Conservation (phyloP, 2,888 invertebrate genomes). For the Calliphora vomitoria region DNA sequence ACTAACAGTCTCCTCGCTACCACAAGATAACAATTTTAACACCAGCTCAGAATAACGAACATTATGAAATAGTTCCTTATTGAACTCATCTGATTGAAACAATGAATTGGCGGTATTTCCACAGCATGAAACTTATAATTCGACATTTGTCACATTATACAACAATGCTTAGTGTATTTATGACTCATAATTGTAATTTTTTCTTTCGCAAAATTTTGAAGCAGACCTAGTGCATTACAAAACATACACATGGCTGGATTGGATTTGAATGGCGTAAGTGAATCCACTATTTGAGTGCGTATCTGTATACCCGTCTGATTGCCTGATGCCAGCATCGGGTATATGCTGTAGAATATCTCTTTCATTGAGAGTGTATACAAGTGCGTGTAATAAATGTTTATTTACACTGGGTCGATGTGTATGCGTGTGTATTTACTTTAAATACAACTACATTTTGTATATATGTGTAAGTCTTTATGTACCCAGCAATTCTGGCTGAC, state of each 20-base stretch:
- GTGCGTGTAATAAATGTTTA: not conserved
- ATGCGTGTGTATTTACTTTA: not conserved
- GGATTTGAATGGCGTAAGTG: not conserved
- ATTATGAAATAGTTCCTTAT: no score
- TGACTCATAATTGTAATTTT: no score
- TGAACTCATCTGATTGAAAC: no score
- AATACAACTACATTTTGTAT: not conserved
- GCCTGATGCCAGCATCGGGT: not conserved
- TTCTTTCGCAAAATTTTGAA: no score
- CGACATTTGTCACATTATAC: no score
- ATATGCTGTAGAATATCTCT: not conserved
- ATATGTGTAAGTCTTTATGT: not conserved
- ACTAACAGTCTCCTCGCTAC: no score
- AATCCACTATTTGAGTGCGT: constrained; percentile 4
- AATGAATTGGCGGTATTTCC: no score
- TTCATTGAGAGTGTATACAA: not conserved
- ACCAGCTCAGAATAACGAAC: no score
- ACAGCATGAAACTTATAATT: no score
- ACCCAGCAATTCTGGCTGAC: no score
- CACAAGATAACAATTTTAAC: no score
- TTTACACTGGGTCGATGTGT: not conserved
- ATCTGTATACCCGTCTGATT: not conserved
- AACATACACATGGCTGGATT: not conserved
- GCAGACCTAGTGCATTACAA: not conserved
- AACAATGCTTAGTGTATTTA: no score